Evolutionary conservation across 2,797 vertebrate species (phyloP).

Genomic region (Melanotaenia nigrans): DNA sequence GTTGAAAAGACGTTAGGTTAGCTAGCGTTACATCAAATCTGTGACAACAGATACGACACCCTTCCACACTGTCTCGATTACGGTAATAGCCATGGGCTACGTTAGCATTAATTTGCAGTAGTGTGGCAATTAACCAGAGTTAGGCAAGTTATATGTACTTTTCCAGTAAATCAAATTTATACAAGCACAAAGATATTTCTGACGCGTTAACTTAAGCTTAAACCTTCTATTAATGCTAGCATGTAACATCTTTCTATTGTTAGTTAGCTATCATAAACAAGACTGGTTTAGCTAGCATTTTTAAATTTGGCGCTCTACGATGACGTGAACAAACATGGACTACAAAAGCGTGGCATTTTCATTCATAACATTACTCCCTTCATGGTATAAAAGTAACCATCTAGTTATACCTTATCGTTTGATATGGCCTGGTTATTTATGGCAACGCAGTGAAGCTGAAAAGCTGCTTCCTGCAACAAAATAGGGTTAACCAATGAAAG

Average conservation of each 20-base stretch:
- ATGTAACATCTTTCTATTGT: background rate
- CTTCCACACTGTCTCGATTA: background rate
- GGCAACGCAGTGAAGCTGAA: background rate
- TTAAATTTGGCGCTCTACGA: conserved; percentile 67
- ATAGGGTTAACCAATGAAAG: conserved; percentile 40
- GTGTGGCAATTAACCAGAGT: background rate
- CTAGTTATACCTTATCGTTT: background rate
- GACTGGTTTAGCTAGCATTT: conserved; percentile 19
- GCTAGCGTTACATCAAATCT: background rate
- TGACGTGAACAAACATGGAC: background rate
- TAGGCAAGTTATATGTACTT: background rate
- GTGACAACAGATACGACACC: background rate
- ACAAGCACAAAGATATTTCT: background rate
- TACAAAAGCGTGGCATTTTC: fast-evolving
- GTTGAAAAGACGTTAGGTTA: conserved; percentile 13
- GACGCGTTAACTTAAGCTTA: background rate
- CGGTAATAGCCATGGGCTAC: background rate
- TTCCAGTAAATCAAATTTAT: background rate
- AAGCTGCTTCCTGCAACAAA: conserved; percentile 52
- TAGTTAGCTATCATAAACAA: background rate
- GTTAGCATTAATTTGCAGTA: background rate
- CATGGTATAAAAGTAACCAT: fast-evolving
- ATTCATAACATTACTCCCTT: fast-evolving
- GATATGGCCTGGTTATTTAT: background rate
- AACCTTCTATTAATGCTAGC: fast-evolving